Evolutionary conservation across 2,797 vertebrate species (phyloP).

Genomic region (Clangula hyemalis): DNA sequence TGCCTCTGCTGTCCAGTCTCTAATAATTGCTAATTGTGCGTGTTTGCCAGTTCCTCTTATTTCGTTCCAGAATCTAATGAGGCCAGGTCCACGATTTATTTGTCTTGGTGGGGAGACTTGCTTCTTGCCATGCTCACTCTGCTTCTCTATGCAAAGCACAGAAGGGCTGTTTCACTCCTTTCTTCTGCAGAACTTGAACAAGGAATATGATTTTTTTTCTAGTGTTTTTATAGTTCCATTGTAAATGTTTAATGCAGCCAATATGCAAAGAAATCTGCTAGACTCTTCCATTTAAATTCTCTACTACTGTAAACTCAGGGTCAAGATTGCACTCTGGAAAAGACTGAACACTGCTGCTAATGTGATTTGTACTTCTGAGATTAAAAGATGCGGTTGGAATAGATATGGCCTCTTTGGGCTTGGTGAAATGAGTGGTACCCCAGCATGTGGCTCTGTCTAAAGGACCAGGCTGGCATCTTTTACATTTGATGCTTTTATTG

Average conservation of each 20-base stretch:
- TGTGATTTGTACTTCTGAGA: slow-evolving; percentile 41
- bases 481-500: neutral
- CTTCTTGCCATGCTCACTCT: neutral
- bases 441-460: neutral
- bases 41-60: neutral
- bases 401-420: neutral
- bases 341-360: slow-evolving; percentile 52
- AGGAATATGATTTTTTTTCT: slow-evolving; percentile 31
- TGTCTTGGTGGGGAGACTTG: neutral
- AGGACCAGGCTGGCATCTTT: neutral
- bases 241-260: slow-evolving; percentile 52
- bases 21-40: neutral
- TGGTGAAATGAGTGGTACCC: neutral
- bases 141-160: neutral
- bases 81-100: neutral
- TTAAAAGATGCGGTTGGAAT: slow-evolving; percentile 32
- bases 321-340: slow-evolving; percentile 56
- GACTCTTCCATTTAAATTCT: slow-evolving; percentile 50
- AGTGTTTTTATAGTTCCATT: slow-evolving; percentile 61
- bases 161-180: neutral
- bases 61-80: neutral
- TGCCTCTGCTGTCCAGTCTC: neutral
- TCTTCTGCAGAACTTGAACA: slow-evolving; percentile 50
- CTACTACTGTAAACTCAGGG: slow-evolving; percentile 66
- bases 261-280: slow-evolving; percentile 50